Percentiles rank a stretch among this genome's conserved stretches.
Conservation (phyloP, 2,888 invertebrate genomes). For the Stramonita haemastoma region DNA sequence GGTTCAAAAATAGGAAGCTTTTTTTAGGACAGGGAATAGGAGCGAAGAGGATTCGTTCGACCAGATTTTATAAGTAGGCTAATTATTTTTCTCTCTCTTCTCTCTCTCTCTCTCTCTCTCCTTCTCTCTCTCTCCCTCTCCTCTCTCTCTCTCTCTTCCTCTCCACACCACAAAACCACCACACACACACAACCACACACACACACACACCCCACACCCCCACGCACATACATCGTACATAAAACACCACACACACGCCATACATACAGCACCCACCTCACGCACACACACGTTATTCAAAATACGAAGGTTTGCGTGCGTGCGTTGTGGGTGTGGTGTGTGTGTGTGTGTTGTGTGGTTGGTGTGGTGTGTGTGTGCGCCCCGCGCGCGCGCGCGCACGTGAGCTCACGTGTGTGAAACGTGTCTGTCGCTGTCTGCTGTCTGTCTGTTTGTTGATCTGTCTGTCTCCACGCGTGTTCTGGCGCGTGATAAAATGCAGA, state of each 20-base stretch:
- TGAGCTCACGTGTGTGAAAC: background rate
- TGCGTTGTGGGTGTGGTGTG: conserved; percentile 16
- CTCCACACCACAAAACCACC: background rate
- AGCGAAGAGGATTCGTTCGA: too few relatives aligned
- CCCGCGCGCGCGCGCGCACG: background rate
- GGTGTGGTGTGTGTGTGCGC: conserved; percentile 13
- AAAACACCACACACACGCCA: background rate
- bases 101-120: background rate
- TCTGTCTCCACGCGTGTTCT: background rate
- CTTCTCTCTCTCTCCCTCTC: background rate
- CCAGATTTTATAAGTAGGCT: too few relatives aligned
- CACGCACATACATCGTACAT: background rate
- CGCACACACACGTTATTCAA: background rate
- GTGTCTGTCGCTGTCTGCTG: background rate
- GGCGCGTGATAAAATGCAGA: background rate
- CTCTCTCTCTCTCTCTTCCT: background rate
- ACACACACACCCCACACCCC: background rate
- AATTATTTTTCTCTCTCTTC: too few relatives aligned
- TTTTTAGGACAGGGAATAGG: too few relatives aligned
- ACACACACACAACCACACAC: background rate
- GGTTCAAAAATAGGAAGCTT: too few relatives aligned
- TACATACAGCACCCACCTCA: background rate
- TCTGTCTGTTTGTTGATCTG: background rate
- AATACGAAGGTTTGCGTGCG: background rate
- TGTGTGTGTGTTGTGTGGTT: background rate